Evolutionary conservation across 2,888 invertebrate genomes (phyloP).

Genomic region (Zele albiditarsus): DNA sequence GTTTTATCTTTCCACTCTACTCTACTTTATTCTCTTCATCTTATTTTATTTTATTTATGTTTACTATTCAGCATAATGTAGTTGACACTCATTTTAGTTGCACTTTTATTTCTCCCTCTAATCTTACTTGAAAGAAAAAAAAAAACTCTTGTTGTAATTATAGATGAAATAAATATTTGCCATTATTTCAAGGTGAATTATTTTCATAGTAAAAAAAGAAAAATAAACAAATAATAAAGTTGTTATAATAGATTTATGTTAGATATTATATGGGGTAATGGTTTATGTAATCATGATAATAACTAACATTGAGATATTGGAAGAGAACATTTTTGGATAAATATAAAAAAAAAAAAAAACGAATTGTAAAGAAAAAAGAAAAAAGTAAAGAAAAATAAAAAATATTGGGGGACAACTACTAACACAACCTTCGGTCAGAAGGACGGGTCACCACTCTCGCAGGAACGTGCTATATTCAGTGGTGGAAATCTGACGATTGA

Average conservation of each 20-base stretch:
- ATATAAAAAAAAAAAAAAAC: not conserved
- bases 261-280: not conserved
- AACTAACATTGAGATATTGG: conserved; percentile 16
- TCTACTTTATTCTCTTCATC: no score
- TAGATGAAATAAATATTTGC: conserved; percentile 39
- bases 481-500: conserved; percentile 89
- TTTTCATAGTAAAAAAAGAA: conserved; percentile 19
- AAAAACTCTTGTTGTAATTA: conserved; percentile 28
- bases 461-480: conserved; percentile 79
- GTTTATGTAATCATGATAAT: not conserved
- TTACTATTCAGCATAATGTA: conserved; percentile 3
- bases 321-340: not conserved
- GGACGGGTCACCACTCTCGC: conserved; percentile 82
- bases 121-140: not conserved
- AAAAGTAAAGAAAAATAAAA: not conserved
- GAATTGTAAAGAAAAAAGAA: not conserved
- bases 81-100: not conserved
- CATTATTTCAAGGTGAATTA: conserved; percentile 40
- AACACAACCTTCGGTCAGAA: conserved; percentile 74
- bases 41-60: not conserved
- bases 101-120: not conserved
- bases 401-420: conserved; percentile 38
- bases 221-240: conserved; percentile 11
- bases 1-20: not conserved
- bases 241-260: conserved; percentile 4